phyloP scores from a whole-genome alignment of 2,888 invertebrate genomes.

The Drosophila tanythrix region DNA sequence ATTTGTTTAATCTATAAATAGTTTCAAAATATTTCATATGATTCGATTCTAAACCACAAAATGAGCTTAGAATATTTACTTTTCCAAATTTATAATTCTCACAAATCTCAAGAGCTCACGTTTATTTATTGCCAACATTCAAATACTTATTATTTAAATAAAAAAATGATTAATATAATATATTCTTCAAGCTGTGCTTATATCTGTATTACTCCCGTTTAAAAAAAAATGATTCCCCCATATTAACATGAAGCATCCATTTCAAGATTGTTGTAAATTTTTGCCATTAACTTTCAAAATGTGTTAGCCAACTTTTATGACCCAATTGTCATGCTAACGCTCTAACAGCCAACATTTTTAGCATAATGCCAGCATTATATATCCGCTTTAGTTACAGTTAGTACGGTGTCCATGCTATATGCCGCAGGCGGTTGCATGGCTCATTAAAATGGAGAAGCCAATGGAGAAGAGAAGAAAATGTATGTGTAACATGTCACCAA shows the following conservation, averaged over 20 bases:
- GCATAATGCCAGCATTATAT: slow-evolving; percentile 19
- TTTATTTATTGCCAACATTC: no score
- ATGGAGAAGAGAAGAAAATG: not conserved
- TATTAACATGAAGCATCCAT: not conserved
- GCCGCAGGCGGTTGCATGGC: slow-evolving; percentile 34
- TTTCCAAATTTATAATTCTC: not conserved
- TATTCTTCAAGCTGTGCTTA: not conserved
- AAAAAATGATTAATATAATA: not conserved
- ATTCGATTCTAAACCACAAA: not conserved
- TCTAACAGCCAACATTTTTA: slow-evolving; percentile 21
- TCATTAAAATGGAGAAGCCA: slow-evolving; percentile 40
- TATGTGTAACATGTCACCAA: slow-evolving; percentile 30
- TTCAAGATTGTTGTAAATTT: not conserved
- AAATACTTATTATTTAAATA: no score
- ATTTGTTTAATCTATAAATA: accelerated
- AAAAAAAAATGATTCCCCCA: not conserved
- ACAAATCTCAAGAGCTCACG: not conserved
- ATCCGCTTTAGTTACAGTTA: slow-evolving; percentile 43
- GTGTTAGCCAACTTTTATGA: not conserved
- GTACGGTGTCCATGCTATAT: slow-evolving; percentile 26
- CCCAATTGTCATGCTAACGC: slow-evolving; percentile 14
- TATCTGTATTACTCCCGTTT: not conserved
- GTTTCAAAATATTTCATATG: not conserved
- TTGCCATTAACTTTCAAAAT: not conserved
- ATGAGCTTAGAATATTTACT: not conserved